Conservation (phyloP, 2,113 vertebrate species). For the Charina bottae region DNA sequence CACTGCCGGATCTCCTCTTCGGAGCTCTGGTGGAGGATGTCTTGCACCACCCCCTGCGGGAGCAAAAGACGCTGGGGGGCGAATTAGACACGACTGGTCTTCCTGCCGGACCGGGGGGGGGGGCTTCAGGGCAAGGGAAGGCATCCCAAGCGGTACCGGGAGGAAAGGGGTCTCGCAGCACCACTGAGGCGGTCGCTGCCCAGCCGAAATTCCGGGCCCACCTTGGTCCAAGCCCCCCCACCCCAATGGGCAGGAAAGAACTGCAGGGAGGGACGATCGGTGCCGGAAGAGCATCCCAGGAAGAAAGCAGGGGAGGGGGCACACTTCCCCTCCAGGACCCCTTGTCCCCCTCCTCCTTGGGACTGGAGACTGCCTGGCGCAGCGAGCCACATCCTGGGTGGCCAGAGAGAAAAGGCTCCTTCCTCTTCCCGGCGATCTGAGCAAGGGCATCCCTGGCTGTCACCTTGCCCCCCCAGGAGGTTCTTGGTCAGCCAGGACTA, state of each 20-base stretch:
- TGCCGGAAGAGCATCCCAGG: not conserved
- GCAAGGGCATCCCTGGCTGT: not conserved
- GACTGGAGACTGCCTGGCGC: not conserved
- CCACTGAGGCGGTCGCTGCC: not conserved
- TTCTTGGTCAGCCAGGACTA: not conserved
- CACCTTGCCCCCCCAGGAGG: not conserved
- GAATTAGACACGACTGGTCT: not conserved
- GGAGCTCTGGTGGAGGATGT: slow-evolving; percentile 87
- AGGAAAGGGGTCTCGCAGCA: not conserved
- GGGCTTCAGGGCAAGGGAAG: not conserved
- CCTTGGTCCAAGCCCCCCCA: not conserved
- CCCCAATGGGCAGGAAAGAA: not conserved
- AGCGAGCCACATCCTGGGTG: not conserved
- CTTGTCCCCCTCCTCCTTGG: not conserved
- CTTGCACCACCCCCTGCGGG: slow-evolving; percentile 77
- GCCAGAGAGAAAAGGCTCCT: not conserved
- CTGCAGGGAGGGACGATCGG: not conserved
- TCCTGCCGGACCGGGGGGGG: not conserved
- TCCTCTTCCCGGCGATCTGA: not conserved
- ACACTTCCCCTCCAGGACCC: not conserved
- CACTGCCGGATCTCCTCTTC: slow-evolving; percentile 78
- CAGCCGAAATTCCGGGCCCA: not conserved
- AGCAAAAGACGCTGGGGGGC: not conserved
- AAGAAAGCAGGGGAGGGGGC: not conserved
- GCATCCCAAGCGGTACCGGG: not conserved